phyloP scores from a whole-genome alignment of 2,888 invertebrate species.

The Hecatera dysodea region DNA sequence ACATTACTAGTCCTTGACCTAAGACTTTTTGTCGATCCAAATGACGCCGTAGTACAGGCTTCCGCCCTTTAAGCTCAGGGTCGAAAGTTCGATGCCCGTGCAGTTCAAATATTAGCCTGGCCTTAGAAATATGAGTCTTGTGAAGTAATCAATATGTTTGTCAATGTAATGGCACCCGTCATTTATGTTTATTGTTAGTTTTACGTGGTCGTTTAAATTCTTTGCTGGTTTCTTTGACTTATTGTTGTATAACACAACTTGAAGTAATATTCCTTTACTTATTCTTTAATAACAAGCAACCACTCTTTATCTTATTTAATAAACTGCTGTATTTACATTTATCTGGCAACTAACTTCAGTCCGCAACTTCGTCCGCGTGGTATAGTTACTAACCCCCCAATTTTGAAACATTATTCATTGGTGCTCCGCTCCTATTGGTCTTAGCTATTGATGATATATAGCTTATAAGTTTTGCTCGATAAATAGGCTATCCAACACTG shows the following conservation, averaged over 20 bases:
- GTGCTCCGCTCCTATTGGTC: no score
- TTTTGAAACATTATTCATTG: no score
- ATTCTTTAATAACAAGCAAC: not conserved
- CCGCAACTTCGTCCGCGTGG: no score
- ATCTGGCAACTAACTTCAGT: not conserved
- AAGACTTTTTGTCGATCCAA: slow-evolving; percentile 11
- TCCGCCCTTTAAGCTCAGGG: slow-evolving; percentile 25
- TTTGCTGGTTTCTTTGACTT: slow-evolving; percentile 5
- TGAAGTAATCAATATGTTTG: slow-evolving; percentile 41
- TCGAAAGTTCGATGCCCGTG: slow-evolving; percentile 34
- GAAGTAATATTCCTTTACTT: not conserved
- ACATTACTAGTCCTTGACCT: not conserved
- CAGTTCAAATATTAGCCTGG: slow-evolving; percentile 46
- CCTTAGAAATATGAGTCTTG: slow-evolving; percentile 29
- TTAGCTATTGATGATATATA: no score
- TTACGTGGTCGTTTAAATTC: slow-evolving; percentile 29
- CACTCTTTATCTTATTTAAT: not conserved
- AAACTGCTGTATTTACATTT: not conserved
- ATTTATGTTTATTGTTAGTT: slow-evolving; percentile 23
- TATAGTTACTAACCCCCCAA: no score
- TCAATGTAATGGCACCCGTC: slow-evolving; percentile 38
- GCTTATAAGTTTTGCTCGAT: no score
- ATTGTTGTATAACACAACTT: not conserved
- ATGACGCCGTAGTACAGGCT: slow-evolving; percentile 11
- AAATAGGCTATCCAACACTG: no score